phyloP scores from a whole-genome alignment of 2,888 invertebrate species.

The Cephus pygmeus region DNA sequence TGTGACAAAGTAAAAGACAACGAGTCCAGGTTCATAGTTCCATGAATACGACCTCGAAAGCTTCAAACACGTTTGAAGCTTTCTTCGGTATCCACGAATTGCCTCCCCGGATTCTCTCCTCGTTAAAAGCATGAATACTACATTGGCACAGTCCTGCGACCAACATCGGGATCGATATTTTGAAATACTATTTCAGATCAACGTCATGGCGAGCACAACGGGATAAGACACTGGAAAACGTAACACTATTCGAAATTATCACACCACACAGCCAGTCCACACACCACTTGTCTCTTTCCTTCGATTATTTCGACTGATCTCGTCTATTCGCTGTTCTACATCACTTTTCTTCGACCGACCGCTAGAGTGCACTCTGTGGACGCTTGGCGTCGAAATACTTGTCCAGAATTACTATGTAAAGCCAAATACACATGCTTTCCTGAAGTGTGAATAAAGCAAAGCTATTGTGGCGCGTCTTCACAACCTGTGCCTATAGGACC shows the following conservation, averaged over 20 bases:
- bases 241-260: slow-evolving; percentile 16
- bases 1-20: slow-evolving; percentile 98
- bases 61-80: slow-evolving; percentile 95
- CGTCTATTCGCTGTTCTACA: not conserved
- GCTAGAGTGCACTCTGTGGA: not conserved
- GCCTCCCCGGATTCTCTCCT: slow-evolving; percentile 66
- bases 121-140: slow-evolving; percentile 66
- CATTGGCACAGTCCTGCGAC: slow-evolving; percentile 67
- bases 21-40: slow-evolving; percentile 99
- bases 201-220: slow-evolving; percentile 60
- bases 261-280: slow-evolving; percentile 13
- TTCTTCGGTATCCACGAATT: slow-evolving; percentile 83
- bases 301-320: slow-evolving; percentile 4
- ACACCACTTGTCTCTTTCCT: slow-evolving; percentile 14
- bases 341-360: not conserved
- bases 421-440: not conserved
- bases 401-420: not conserved
- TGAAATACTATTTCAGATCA: slow-evolving; percentile 57
- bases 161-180: slow-evolving; percentile 68
- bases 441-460: not conserved
- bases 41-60: slow-evolving; percentile 92
- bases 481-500: not conserved
- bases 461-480: not conserved
- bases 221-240: slow-evolving; percentile 18
- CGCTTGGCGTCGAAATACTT: not conserved